phyloP scores from a whole-genome alignment of 2,797 vertebrate species.

The Triplophysa yarkandensis region DNA sequence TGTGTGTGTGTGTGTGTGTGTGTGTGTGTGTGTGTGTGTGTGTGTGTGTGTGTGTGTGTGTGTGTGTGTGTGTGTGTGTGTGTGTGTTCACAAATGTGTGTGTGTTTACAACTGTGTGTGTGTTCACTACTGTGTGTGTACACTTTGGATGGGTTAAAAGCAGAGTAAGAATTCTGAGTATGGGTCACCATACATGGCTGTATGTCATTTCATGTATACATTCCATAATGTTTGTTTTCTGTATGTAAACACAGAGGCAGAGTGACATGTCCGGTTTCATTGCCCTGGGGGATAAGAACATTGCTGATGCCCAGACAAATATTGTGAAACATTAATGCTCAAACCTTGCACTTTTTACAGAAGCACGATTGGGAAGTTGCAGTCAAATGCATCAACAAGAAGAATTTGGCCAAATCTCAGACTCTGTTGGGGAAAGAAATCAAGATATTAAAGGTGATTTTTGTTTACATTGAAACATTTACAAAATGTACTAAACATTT shows the following conservation, averaged over 20 bases:
- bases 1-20: too few relatives aligned
- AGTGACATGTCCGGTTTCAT: background rate
- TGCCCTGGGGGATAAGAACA: background rate
- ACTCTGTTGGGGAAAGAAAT: slow-evolving; percentile 96
- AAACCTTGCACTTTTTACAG: slow-evolving; percentile 66
- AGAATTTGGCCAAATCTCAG: slow-evolving; percentile 95
- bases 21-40: too few relatives aligned
- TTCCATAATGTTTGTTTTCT: background rate
- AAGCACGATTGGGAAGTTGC: slow-evolving; percentile 97
- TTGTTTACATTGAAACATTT: background rate
- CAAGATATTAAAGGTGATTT: slow-evolving; percentile 94
- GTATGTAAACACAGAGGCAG: background rate
- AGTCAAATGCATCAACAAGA: slow-evolving; percentile 98
- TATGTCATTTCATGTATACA: background rate
- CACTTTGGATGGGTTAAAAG: too few relatives aligned
- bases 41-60: too few relatives aligned
- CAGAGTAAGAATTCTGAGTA: too few relatives aligned
- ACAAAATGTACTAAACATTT: too few relatives aligned
- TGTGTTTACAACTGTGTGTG: too few relatives aligned
- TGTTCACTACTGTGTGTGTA: too few relatives aligned
- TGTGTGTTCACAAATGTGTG: too few relatives aligned
- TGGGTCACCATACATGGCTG: too few relatives aligned
- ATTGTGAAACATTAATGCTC: background rate
- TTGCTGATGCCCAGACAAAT: background rate
- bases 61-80: too few relatives aligned